Conservation (phyloP, 2,113 vertebrate species). For the Choloepus hoffmanni region DNA sequence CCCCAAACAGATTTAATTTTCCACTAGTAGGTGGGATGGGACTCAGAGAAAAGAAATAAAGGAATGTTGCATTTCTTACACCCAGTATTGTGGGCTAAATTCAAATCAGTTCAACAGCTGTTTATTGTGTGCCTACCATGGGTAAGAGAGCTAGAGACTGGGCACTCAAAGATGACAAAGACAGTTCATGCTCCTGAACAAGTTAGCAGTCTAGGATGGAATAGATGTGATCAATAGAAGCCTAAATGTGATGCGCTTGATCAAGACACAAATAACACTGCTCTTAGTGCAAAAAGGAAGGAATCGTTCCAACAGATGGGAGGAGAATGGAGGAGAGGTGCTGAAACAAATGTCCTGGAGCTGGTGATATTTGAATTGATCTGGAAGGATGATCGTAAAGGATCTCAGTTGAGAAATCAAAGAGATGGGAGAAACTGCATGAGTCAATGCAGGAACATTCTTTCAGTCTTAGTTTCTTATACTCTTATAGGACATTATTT, state of each 20-base stretch:
- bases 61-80: background rate
- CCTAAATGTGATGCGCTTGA: background rate
- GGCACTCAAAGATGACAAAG: background rate
- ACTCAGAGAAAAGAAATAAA: conserved; percentile 37
- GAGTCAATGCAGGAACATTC: background rate
- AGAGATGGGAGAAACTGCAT: background rate
- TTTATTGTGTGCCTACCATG: background rate
- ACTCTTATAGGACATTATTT: conserved; percentile 5
- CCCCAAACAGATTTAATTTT: background rate
- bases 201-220: background rate
- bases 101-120: background rate
- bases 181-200: background rate
- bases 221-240: background rate
- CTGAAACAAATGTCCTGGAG: background rate
- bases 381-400: background rate
- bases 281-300: background rate
- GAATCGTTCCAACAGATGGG: background rate
- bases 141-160: background rate
- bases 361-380: background rate
- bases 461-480: background rate
- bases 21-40: background rate
- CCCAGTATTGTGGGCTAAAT: background rate
- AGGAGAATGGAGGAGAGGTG: background rate
- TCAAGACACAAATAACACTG: background rate
- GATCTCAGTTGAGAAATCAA: background rate